phyloP scores from a whole-genome alignment of 2,888 invertebrate genomes.

The Cyaniris semiargus region DNA sequence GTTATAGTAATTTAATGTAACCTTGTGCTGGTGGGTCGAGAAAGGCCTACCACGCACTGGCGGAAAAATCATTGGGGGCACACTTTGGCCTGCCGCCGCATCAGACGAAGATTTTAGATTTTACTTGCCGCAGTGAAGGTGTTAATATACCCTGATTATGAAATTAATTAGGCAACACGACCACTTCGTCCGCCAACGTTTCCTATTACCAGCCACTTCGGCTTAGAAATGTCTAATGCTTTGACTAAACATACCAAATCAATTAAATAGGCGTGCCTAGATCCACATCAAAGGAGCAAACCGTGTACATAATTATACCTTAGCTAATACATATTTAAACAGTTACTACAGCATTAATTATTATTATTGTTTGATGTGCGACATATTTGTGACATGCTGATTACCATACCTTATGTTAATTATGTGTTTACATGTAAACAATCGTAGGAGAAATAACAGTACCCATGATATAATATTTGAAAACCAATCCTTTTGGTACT shows the following conservation, averaged over 20 bases:
- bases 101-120: too few relatives aligned
- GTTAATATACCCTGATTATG: background rate
- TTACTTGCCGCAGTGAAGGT: too few relatives aligned
- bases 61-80: too few relatives aligned
- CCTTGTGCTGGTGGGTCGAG: too few relatives aligned
- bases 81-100: too few relatives aligned
- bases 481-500: background rate
- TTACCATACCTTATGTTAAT: constrained; percentile 8
- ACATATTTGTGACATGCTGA: constrained; percentile 12
- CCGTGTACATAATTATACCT: constrained; percentile 27
- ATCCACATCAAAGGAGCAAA: constrained; percentile 24
- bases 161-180: background rate
- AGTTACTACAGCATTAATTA: background rate
- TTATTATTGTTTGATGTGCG: constrained; percentile 5
- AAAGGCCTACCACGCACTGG: too few relatives aligned
- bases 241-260: constrained; percentile 29
- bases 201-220: background rate
- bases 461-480: background rate
- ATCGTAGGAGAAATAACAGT: background rate
- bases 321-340: constrained; percentile 16
- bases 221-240: constrained; percentile 17
- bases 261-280: constrained; percentile 10
- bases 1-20: too few relatives aligned
- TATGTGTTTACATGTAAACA: background rate
- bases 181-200: background rate